These are phyloP conservation scores for Macrostomum lignano DNA, from an alignment of 1,140 invertebrate genomes.

Conservation along the genomic window DNA sequence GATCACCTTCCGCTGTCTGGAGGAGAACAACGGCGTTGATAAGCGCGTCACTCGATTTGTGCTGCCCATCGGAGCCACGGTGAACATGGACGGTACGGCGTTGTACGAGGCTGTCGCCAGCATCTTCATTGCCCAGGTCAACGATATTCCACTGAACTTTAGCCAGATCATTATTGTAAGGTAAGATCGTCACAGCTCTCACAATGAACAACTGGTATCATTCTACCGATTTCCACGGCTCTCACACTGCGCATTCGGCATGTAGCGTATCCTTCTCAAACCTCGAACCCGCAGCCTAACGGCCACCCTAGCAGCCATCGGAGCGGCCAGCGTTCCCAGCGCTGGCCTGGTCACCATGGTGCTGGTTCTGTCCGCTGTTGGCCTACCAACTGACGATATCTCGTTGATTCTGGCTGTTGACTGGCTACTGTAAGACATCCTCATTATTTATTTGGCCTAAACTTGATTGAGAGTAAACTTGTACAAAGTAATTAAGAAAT, in stretches of 20 bases:
- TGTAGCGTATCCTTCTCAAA: too few relatives aligned
- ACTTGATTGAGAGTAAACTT: not conserved
- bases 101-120: constrained; percentile 38
- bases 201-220: too few relatives aligned
- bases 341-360: constrained; percentile 56
- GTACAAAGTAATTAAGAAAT: too few relatives aligned
- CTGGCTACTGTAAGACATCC: constrained; percentile 34
- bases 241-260: too few relatives aligned
- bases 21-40: constrained; percentile 61
- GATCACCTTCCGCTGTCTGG: constrained; percentile 67
- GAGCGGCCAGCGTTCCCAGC: constrained; percentile 65
- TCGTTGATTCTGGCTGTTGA: constrained; percentile 37
- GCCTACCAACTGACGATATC: constrained; percentile 35
- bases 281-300: too few relatives aligned
- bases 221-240: too few relatives aligned
- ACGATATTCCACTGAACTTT: too few relatives aligned
- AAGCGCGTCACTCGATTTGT: constrained; percentile 68
- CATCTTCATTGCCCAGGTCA: constrained; percentile 42
- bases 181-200: too few relatives aligned
- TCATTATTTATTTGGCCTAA: not conserved
- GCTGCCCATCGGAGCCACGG: constrained; percentile 50
- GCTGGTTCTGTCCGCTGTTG: constrained; percentile 48
- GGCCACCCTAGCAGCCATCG: constrained; percentile 60
- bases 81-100: constrained; percentile 53
- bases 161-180: too few relatives aligned